Evolutionary conservation across 2,113 vertebrate species (phyloP).

Genomic region (Mormyrus lacerda): DNA sequence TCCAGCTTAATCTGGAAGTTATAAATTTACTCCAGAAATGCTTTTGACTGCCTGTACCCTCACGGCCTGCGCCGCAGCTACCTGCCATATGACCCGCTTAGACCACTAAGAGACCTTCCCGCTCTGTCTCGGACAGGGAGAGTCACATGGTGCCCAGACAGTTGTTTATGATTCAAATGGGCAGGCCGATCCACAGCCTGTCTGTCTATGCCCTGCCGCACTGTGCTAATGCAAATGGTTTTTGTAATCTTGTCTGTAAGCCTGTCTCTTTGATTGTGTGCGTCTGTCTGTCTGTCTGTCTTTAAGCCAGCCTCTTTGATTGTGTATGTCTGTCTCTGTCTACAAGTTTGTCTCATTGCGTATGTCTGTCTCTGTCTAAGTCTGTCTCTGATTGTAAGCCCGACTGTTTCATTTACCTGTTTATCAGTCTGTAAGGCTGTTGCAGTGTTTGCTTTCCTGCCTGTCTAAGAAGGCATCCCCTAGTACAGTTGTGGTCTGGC

Average conservation of each 20-base stretch:
- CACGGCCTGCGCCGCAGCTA: neutral
- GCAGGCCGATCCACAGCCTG: neutral
- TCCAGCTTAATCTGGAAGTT: neutral
- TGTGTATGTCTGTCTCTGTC: neutral
- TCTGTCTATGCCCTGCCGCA: neutral
- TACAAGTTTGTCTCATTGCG: no score
- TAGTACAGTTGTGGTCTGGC: neutral
- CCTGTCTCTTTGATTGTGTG: neutral
- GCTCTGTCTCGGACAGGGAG: neutral
- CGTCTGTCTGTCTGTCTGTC: neutral
- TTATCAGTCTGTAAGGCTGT: no score
- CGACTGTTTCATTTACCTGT: no score
- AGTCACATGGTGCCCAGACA: neutral
- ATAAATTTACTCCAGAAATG: neutral
- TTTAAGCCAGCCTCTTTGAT: no score
- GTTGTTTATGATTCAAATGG: neutral
- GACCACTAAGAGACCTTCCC: neutral
- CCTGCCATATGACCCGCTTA: neutral
- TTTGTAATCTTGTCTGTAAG: neutral
- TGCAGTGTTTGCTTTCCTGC: no score
- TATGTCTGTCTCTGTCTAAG: no score
- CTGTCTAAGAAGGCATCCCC: neutral
- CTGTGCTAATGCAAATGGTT: neutral
- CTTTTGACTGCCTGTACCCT: neutral
- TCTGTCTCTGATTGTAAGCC: neutral